A percentile compares a stretch with the other conserved stretches of the same genome.
Conservation (phyloP, 2,113 vertebrate genomes). For the Petaurus breviceps region DNA sequence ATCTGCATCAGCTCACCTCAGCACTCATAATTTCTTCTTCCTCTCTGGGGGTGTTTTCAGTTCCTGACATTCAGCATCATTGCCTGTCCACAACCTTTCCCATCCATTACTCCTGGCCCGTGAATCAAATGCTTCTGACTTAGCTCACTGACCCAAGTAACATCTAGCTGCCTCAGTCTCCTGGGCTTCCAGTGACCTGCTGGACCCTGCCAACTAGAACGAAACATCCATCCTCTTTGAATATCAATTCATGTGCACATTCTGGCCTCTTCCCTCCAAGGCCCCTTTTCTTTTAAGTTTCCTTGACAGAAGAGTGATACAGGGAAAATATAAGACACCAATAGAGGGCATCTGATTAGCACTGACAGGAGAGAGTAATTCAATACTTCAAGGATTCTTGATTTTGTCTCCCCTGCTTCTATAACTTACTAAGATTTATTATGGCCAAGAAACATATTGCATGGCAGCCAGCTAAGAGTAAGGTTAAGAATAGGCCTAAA, state of each 20-base stretch:
- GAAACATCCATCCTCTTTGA: background rate
- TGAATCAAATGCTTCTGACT: background rate
- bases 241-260: background rate
- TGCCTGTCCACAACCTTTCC: background rate
- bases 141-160: background rate
- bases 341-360: background rate
- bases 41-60: background rate
- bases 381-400: background rate
- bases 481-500: background rate
- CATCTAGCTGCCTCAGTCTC: background rate
- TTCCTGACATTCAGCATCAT: background rate
- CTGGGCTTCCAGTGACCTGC: background rate
- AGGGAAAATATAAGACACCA: background rate
- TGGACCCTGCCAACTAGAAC: background rate
- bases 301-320: background rate
- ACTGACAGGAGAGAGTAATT: background rate
- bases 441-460: background rate
- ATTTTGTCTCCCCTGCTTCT: background rate
- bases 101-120: background rate
- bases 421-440: background rate
- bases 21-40: background rate
- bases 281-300: background rate
- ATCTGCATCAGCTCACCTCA: background rate
- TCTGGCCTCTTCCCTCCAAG: background rate
- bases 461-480: background rate